Evolutionary conservation across 2,797 vertebrate species (phyloP).

Genomic region (Propithecus deckenii): DNA sequence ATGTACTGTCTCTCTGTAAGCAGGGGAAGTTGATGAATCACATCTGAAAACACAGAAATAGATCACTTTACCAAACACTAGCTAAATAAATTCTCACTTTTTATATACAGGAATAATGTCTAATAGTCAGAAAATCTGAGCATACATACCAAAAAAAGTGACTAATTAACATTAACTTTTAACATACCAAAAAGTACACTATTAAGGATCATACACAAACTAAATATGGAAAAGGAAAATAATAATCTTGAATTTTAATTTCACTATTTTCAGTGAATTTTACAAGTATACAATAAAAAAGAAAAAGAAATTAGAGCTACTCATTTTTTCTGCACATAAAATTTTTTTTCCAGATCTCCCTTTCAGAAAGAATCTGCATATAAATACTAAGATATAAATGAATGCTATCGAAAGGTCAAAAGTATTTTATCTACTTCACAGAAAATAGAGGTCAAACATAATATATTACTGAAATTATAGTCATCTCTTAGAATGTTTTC

Average conservation of each 20-base stretch:
- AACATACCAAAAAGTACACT: background rate
- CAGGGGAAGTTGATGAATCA: constrained; percentile 92
- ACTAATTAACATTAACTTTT: background rate
- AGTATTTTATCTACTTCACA: constrained; percentile 10
- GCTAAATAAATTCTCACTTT: background rate
- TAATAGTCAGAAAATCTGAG: constrained; percentile 2
- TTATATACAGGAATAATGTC: constrained; percentile 1
- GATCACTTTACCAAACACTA: background rate
- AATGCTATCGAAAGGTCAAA: constrained; percentile 4
- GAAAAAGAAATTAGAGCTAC: background rate
- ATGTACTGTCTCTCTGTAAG: constrained; percentile 96
- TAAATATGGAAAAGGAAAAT: background rate
- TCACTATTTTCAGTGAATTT: constrained; percentile 10
- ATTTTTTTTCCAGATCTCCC: background rate
- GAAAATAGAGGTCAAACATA: constrained; percentile 15
- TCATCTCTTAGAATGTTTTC: background rate
- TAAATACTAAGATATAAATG: constrained; percentile 46
- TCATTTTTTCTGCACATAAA: constrained; percentile 10
- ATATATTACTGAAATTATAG: background rate
- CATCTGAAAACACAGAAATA: constrained; percentile 85
- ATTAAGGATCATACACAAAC: background rate
- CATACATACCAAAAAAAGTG: background rate
- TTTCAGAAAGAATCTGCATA: background rate
- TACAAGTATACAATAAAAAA: background rate
- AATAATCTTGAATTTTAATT: constrained; percentile 23